Evolutionary conservation across 2,888 invertebrate species (phyloP).

Genomic region (Trisateles emortualis): DNA sequence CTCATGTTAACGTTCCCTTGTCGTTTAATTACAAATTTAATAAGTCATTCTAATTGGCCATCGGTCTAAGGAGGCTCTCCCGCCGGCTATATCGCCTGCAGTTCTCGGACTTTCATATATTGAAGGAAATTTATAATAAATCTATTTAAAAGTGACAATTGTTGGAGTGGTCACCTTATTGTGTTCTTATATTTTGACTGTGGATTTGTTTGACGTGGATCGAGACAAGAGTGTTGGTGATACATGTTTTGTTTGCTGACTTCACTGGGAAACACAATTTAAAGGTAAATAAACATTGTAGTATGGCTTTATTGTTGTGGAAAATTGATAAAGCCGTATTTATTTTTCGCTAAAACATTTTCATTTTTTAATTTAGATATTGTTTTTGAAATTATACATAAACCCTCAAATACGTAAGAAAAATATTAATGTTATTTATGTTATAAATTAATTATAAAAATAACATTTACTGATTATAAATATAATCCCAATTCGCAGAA

Average conservation of each 20-base stretch:
- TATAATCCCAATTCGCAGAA: neutral
- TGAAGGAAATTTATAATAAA: constrained; percentile 44
- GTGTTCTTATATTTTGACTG: constrained; percentile 66
- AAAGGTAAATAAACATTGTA: constrained; percentile 43
- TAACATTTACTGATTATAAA: too few species aligned
- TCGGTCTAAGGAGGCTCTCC: constrained; percentile 26
- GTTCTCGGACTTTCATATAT: constrained; percentile 29
- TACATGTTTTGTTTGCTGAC: constrained; percentile 45
- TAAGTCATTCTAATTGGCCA: constrained; percentile 50
- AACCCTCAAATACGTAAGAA: too few species aligned
- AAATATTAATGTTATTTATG: too few species aligned
- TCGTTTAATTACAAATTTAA: constrained; percentile 52
- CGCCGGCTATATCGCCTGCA: constrained; percentile 16
- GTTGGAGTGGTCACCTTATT: constrained; percentile 64
- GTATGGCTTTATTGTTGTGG: neutral
- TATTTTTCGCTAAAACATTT: too few species aligned
- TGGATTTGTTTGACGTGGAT: constrained; percentile 68
- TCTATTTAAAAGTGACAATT: constrained; percentile 65
- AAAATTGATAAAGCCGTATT: neutral
- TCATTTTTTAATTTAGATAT: too few species aligned
- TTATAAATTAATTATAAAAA: too few species aligned
- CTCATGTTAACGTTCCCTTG: constrained; percentile 40
- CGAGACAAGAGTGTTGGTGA: constrained; percentile 50
- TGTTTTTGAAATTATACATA: too few species aligned
- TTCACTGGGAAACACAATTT: constrained; percentile 32